phyloP scores from a whole-genome alignment of 2,888 invertebrate species.

The Lypha dubia region DNA sequence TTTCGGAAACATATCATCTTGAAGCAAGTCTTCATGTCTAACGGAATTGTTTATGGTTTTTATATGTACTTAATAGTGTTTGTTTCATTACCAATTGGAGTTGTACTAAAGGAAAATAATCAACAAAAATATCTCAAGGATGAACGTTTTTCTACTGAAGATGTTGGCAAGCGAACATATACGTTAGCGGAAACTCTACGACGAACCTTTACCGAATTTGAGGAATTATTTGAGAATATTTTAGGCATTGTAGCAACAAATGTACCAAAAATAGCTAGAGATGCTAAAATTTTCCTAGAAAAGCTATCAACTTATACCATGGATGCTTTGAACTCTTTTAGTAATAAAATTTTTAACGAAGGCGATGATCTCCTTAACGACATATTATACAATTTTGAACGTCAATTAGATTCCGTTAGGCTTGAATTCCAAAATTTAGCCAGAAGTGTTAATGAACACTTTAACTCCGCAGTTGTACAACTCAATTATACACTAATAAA shows the following conservation, averaged over 20 bases:
- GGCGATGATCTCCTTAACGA: constrained; percentile 70
- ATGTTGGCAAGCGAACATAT: neutral
- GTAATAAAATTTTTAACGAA: constrained; percentile 70
- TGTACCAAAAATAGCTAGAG: constrained; percentile 64
- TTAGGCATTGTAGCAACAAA: constrained; percentile 49
- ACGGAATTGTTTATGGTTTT: constrained; percentile 25
- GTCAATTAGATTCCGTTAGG: constrained; percentile 71
- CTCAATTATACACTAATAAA: constrained; percentile 77
- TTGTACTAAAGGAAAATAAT: constrained; percentile 12
- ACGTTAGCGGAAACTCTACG: constrained; percentile 51
- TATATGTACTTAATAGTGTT: constrained; percentile 6
- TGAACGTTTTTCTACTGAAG: neutral
- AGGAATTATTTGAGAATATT: constrained; percentile 64
- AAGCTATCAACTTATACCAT: constrained; percentile 71
- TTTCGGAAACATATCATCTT: constrained; percentile 32
- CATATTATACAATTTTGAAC: constrained; percentile 70
- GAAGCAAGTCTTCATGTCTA: constrained; percentile 28
- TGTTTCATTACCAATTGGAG: constrained; percentile 20
- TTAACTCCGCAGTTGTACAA: constrained; percentile 74
- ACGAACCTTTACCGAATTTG: constrained; percentile 64
- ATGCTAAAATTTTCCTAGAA: constrained; percentile 68
- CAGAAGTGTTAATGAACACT: constrained; percentile 73
- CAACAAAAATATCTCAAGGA: neutral
- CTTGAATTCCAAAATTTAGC: constrained; percentile 73
- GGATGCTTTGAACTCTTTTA: constrained; percentile 70